phyloP scores from a whole-genome alignment of 2,888 invertebrate genomes.

The Lithophane semibrunnea region DNA sequence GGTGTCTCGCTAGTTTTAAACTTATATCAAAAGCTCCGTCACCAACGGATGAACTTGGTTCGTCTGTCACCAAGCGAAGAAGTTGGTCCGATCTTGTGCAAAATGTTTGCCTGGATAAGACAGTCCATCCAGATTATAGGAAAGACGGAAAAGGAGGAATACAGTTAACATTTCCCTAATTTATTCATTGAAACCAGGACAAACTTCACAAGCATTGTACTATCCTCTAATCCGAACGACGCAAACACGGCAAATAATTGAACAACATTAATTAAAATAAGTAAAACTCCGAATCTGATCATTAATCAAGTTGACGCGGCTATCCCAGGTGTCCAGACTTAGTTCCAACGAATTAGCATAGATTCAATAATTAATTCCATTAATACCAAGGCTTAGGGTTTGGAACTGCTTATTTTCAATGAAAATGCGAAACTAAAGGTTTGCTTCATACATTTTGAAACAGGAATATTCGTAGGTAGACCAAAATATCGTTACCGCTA shows the following conservation, averaged over 20 bases:
- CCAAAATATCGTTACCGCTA: conserved; percentile 28
- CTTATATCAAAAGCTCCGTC: not conserved
- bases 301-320: conserved; percentile 55
- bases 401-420: conserved; percentile 14
- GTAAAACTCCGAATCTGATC: conserved; percentile 45
- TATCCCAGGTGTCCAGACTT: conserved; percentile 60
- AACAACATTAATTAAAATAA: conserved; percentile 58
- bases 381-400: conserved; percentile 28
- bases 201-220: conserved; percentile 36
- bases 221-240: conserved; percentile 16
- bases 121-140: not conserved
- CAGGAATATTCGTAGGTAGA: not conserved
- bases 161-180: conserved; percentile 33
- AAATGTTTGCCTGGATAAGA: not conserved
- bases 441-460: not conserved
- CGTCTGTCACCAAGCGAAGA: not conserved
- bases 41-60: not conserved
- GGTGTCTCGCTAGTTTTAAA: not conserved
- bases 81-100: not conserved
- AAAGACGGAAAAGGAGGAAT: conserved; percentile 16
- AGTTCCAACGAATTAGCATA: conserved; percentile 51
- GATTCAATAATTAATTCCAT: conserved; percentile 53
- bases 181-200: conserved; percentile 45
- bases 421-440: conserved; percentile 1
- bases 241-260: conserved; percentile 39